Base-by-base conservation (phyloP, 2,113 vertebrate genomes). In the Melanotaenia duboulayi region DNA sequence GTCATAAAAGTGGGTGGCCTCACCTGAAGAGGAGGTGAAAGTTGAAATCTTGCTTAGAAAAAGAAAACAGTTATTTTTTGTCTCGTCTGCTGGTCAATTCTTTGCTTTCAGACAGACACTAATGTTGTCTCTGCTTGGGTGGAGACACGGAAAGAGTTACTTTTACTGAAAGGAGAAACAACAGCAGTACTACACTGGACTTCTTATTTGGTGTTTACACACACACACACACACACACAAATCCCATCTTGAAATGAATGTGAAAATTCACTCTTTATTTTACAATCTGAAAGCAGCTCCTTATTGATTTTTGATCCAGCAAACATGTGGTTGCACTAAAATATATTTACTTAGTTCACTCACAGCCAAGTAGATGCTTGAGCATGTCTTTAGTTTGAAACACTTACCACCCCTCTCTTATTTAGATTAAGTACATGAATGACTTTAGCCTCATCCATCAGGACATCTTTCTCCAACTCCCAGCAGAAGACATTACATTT, bases 21-120 rank as follows among this genome's bases (percentile, higher is more conserved):
- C 65, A 90, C 83, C 85, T 83, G 68, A 23, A 24, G 46, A 78
- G 59, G 48, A 52, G 23, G 66, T 50, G 51, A 63, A 37, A 50
- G 19, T 20, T 46, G 20, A 40, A 78, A 44, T 28, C n/a, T 46
- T 22, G 13, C 9, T 8, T 12, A 49, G 42, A n/a, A 64, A n/a
- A 62, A 39, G 51, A 75, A 61, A 60, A 13, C 13, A 2, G 69
- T 54, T 55, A 4, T 46, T 1, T 70, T 73, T 78, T 51, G 22
- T 65, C 12, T 61, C 28, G 0, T 22, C 3, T 72, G 42, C 60
- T 55, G 42, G 58, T 71, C 63, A 72, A 69, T 37, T 11, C 64
- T 81, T 78, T 66, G 32, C 25, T 71, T 78, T 75, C 60, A 74
- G 46, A 66, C 48, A 22, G 59, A 54, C 48, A 11, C 25, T 40